These are phyloP conservation scores for Bombus haemorrhoidalis DNA, from an alignment of 1,140 invertebrate species.

Conservation along the genomic window DNA sequence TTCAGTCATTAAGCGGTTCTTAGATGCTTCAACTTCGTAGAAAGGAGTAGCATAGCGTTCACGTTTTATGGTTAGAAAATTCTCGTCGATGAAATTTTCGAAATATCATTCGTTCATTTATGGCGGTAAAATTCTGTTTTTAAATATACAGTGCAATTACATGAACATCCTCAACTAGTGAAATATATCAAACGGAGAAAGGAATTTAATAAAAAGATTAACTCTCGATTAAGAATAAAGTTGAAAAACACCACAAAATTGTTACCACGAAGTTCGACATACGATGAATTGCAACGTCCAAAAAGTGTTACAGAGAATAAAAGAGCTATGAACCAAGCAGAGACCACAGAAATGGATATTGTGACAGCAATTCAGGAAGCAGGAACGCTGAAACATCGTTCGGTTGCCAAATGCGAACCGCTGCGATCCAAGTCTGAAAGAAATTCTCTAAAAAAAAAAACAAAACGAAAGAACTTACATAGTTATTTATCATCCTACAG, in stretches of 20 bases:
- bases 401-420: background rate
- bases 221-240: background rate
- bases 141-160: too few species aligned
- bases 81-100: background rate
- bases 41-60: background rate
- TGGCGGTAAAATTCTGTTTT: background rate
- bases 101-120: background rate
- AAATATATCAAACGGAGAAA: too few species aligned
- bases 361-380: background rate
- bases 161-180: too few species aligned
- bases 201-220: background rate
- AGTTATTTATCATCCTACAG: background rate
- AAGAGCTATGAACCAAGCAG: too few species aligned
- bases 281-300: background rate
- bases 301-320: background rate
- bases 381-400: background rate
- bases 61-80: background rate
- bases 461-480: background rate
- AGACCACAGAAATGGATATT: too few species aligned
- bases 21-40: background rate
- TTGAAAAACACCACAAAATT: background rate
- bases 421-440: background rate
- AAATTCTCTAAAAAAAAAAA: background rate
- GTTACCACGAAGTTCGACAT: background rate
- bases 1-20: constrained; percentile 25